Evolutionary conservation across 1,140 invertebrate species (phyloP), one percentile per base, ranked within the genome.

Genomic region (Patella vulgata): DNA sequence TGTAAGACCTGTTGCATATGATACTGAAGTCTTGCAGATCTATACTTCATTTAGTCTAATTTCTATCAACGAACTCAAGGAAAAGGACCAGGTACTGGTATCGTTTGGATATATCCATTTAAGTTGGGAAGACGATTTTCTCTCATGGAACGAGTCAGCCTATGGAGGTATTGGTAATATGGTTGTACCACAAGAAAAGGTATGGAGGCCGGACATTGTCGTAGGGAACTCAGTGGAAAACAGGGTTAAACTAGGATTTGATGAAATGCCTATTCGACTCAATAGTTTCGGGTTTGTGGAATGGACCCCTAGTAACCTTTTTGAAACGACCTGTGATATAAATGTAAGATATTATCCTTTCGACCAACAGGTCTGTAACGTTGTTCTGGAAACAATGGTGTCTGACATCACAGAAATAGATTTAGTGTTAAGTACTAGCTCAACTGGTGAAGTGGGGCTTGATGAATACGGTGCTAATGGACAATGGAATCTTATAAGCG

Each of bases 201-300:
- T 69, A 8, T 69, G 62, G 62, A 50, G 33, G 3, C 67, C 67
- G 2, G 33, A 52, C 12, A 43, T 69, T 8, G 30, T 61, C 4
- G 25, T 69, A 12, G 5, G 9, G n/a, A 69, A 61, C 19, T 23
- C 67, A 6, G 14, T 60, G n/a, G 44, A 23, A 11, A 30, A 50
- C 23, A 40, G 48, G 14, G 48, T 53, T 14, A 33, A 36, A 27
- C 19, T 69, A 1, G 59, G 62, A 28, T 36, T 27, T 44, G 62
- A 65, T n/a, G 50, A 28, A 28, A 14, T 25, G 6, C 21, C 28
- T 27, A 27, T 6, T 12, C 28, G 50, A 11, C 6, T 28, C 11
- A 9, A 12, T 52, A 17, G 31, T 21, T 6, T 6, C 11, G 53
- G 53, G 23, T 0, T 17, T 3, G 36, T 56, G 5, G 4, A 3